Conservation (phyloP, 1,140 invertebrate species). For the Phymorhynchus buccinoides region DNA sequence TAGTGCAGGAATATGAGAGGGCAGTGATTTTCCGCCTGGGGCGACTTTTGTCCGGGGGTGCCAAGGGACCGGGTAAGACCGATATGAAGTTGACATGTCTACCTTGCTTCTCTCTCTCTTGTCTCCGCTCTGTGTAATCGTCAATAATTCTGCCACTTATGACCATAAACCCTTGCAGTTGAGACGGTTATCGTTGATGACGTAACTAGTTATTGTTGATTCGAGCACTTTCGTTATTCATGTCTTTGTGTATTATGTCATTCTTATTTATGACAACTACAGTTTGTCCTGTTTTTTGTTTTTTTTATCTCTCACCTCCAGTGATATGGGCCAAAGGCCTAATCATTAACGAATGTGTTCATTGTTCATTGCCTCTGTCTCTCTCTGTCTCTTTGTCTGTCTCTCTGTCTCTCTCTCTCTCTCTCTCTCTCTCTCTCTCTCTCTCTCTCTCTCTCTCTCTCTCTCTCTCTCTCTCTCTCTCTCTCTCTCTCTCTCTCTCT, state of each 20-base stretch:
- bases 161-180: no score
- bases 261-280: neutral
- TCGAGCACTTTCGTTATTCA: neutral
- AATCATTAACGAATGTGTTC: no score
- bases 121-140: neutral
- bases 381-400: neutral
- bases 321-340: no score
- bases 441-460: neutral
- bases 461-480: no score
- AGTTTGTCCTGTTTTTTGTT: neutral
- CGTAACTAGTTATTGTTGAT: neutral
- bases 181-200: no score
- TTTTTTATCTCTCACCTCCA: neutral
- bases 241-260: neutral
- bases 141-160: no score
- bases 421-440: neutral
- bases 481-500: no score
- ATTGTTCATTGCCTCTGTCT: neutral
- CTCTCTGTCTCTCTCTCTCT: neutral
- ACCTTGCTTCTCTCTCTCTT: neutral
- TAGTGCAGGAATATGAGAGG: slow-evolving; percentile 72
- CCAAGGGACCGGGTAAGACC: slow-evolving; percentile 79
- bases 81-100: no score
- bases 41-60: slow-evolving; percentile 81
- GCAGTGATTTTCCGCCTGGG: slow-evolving; percentile 77